phyloP scores from a whole-genome alignment of 2,888 invertebrate genomes.

The Myathropa florea region DNA sequence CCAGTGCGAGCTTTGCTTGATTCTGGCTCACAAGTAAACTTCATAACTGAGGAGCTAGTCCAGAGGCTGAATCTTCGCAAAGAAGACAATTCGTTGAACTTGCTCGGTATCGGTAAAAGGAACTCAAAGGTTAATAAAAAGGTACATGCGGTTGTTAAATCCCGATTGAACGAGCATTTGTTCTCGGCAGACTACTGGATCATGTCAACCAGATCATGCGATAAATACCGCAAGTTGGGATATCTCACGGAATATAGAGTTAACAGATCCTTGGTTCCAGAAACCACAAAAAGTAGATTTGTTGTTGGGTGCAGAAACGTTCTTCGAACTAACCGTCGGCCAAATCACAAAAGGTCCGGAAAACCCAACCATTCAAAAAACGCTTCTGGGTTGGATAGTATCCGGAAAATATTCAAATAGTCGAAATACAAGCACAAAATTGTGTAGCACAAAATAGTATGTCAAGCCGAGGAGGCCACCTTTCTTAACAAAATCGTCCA shows the following conservation, averaged over 20 bases:
- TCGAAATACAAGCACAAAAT: neutral
- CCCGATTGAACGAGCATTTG: conserved; percentile 9
- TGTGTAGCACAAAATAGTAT: conserved; percentile 4
- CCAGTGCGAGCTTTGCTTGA: no score
- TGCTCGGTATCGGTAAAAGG: conserved; percentile 32
- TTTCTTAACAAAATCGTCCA: conserved; percentile 29
- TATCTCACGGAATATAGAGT: conserved; percentile 34
- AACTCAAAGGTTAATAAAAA: neutral
- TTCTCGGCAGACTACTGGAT: conserved; percentile 38
- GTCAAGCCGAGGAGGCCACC: neutral
- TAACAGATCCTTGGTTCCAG: conserved; percentile 47
- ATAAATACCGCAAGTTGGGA: conserved; percentile 22
- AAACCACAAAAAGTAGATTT: conserved; percentile 45
- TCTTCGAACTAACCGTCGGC: conserved; percentile 2
- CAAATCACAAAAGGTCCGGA: conserved; percentile 29
- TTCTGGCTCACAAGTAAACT: no score
- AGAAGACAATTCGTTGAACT: conserved; percentile 4
- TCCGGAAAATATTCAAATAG: conserved; percentile 39
- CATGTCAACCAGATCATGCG: conserved; percentile 28
- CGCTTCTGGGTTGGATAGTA: conserved; percentile 43
- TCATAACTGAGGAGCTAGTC: conserved; percentile 42
- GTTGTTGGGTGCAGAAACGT: conserved; percentile 36
- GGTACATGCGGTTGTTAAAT: conserved; percentile 37
- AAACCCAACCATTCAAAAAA: conserved; percentile 43
- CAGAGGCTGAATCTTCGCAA: conserved; percentile 4